phyloP scores from a whole-genome alignment of 2,888 invertebrate species.

The Carcina quercana region DNA sequence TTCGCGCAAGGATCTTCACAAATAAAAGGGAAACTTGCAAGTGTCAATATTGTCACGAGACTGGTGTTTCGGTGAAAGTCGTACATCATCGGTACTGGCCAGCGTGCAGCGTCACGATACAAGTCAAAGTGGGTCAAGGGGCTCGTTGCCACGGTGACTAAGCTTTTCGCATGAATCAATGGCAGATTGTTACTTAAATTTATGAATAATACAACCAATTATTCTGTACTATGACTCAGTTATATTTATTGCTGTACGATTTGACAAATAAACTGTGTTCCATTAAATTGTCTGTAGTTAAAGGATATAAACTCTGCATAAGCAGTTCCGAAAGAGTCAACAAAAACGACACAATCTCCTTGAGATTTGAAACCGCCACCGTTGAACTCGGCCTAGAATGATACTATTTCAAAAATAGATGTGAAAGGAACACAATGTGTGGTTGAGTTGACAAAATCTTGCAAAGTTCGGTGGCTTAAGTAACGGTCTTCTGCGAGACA shows the following conservation, averaged over 20 bases:
- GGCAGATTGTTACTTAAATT: slow-evolving; percentile 28
- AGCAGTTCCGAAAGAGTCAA: background rate
- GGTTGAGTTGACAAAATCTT: slow-evolving; percentile 13
- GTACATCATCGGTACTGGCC: slow-evolving; percentile 45
- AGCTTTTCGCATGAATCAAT: slow-evolving; percentile 39
- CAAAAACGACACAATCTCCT: background rate
- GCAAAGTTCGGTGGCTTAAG: slow-evolving; percentile 25
- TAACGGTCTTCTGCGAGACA: slow-evolving; percentile 44
- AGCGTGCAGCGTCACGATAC: slow-evolving; percentile 51
- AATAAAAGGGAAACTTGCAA: slow-evolving; percentile 31
- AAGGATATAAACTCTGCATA: background rate
- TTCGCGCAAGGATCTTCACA: too few relatives aligned
- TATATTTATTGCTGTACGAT: background rate
- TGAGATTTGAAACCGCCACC: background rate
- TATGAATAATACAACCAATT: too few relatives aligned
- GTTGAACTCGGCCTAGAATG: background rate
- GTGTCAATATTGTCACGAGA: slow-evolving; percentile 24
- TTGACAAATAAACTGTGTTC: background rate
- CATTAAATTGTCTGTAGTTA: background rate
- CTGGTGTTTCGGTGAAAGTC: slow-evolving; percentile 63
- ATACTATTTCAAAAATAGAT: too few relatives aligned
- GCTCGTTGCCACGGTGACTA: slow-evolving; percentile 45
- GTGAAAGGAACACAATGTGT: slow-evolving; percentile 11
- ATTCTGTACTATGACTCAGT: too few relatives aligned
- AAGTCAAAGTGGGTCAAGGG: slow-evolving; percentile 60